Evolutionary conservation across 1,140 invertebrate species (phyloP), one percentile per base, ranked within the genome.

Genomic region (Drosophila fuyamai): DNA sequence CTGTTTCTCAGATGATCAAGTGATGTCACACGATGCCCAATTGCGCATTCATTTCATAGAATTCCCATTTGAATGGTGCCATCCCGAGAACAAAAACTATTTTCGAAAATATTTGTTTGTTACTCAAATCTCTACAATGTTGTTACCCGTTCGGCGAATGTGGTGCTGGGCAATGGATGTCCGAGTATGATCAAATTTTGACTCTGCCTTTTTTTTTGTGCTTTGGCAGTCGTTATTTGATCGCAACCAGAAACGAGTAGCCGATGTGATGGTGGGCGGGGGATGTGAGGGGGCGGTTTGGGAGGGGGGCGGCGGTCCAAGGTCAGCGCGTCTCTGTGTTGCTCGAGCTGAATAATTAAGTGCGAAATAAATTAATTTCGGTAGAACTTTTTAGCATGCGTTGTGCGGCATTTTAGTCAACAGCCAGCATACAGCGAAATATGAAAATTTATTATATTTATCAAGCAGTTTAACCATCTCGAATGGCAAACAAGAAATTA

Each of bases 351-450:
- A 81, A 85, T 85, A 85, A 85, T 85, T 85, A 85, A 85, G 81
- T 85, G 81, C 82, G 77, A 85, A 85, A 81, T 85, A 81, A 85
- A 85, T 84, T 81, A 85, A 84, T 81, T 85, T 81, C 62, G 70
- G 73, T 81, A 84, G 81, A 84, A 84, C 81, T 85, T 84, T 85
- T 85, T 85, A 85, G 77, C 82, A 84, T 76, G 81, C 81, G 66
- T 76, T 76, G 72, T 40, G 61, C 46, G 65, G 65, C 68, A 79
- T 77, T 77, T 82, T 73, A 77, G 77, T 73, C 61, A 70, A 74
- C 53, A 48, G 36, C 6, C 56, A 58, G 36, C 14, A 9, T 23
- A 43, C 36, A 67, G 23, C 46, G n/a, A 77, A 56, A 67, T 67
- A 61, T 66, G 32, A 73, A 77, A 29, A 67, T 65, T 47, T 75